phyloP scores from a whole-genome alignment of 2,113 vertebrate genomes.

The Diphyllodes magnificus region DNA sequence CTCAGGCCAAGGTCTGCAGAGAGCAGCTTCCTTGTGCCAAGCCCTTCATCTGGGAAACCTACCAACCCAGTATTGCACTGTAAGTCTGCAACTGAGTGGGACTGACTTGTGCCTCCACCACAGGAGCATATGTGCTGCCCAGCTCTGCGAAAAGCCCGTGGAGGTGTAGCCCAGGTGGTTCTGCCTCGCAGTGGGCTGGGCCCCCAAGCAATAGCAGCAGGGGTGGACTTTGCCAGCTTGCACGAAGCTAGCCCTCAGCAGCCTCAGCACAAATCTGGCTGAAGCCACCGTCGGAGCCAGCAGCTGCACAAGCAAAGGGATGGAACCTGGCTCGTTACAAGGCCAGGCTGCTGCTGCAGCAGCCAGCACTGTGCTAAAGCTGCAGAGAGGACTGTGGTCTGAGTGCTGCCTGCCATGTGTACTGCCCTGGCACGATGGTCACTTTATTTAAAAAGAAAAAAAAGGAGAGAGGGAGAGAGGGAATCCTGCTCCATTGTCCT shows the following conservation, averaged over 20 bases:
- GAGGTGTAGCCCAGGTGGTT: background rate
- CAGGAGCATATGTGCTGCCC: rapidly evolving
- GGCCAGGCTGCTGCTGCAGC: background rate
- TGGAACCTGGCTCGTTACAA: rapidly evolving
- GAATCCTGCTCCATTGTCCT: conserved; percentile 46
- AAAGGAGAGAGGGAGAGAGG: background rate
- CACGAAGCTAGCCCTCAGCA: background rate
- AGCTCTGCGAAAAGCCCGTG: background rate
- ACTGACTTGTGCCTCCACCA: background rate
- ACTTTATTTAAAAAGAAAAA: background rate
- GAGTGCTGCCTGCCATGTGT: background rate
- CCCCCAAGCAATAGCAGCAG: background rate
- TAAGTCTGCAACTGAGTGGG: background rate
- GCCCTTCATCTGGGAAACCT: background rate
- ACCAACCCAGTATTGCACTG: background rate
- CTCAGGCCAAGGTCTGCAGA: background rate
- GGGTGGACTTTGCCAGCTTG: background rate
- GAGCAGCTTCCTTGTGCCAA: background rate
- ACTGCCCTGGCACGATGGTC: background rate
- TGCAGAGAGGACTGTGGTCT: background rate
- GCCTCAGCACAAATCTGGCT: background rate
- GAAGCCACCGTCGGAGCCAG: background rate
- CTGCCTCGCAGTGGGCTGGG: background rate
- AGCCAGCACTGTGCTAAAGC: background rate
- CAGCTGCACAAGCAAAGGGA: background rate